Evolutionary conservation across 2,888 invertebrate species (phyloP).

Genomic region (Meghimatium bilineatum): DNA sequence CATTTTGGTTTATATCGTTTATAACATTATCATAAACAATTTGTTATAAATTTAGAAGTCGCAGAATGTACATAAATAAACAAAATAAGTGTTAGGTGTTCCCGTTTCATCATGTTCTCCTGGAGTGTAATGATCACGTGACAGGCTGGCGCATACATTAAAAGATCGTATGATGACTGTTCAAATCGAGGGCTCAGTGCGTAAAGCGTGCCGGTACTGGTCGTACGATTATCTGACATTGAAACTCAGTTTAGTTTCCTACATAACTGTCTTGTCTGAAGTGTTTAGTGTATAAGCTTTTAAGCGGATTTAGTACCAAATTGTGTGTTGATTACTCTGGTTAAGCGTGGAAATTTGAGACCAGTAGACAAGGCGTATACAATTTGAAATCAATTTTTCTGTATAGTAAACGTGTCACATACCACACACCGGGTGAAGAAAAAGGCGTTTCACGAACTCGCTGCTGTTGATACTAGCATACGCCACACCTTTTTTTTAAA

Average conservation of each 20-base stretch:
- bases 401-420: too few relatives aligned
- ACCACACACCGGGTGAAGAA: too few relatives aligned
- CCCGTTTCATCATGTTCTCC: not conserved
- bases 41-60: too few relatives aligned
- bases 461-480: too few relatives aligned
- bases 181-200: not conserved
- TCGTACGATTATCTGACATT: not conserved
- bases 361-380: too few relatives aligned
- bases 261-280: too few relatives aligned
- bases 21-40: too few relatives aligned
- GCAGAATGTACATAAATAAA: not conserved
- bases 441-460: too few relatives aligned
- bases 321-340: too few relatives aligned
- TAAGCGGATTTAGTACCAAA: not conserved
- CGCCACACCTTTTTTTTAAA: not conserved
- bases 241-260: not conserved
- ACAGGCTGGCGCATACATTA: not conserved
- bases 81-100: not conserved
- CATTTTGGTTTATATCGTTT: too few relatives aligned
- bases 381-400: too few relatives aligned
- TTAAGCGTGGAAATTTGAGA: too few relatives aligned
- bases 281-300: not conserved
- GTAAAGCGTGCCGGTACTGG: not conserved
- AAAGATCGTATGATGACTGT: slow-evolving; percentile 16
- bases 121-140: not conserved